Conservation (phyloP, 2,888 invertebrate genomes). For the Drosophila quinaria region DNA sequence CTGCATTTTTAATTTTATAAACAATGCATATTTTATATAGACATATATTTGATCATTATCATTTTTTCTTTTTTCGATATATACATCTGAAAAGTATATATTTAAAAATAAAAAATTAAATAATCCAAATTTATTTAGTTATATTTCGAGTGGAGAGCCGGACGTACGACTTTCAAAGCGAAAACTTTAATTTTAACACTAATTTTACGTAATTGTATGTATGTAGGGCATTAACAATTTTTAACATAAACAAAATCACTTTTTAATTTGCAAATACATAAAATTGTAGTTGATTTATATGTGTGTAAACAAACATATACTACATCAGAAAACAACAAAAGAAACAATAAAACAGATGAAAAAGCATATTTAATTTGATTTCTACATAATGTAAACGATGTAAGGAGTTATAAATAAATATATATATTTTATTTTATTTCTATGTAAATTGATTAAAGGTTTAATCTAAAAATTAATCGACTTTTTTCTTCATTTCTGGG, state of each 20-base stretch:
- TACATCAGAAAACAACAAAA: conserved; percentile 19
- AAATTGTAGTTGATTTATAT: conserved; percentile 38
- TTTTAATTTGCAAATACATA: conserved; percentile 53
- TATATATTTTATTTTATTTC: conserved; percentile 35
- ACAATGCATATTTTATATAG: conserved; percentile 21
- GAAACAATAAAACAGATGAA: background rate
- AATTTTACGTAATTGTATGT: conserved; percentile 38
- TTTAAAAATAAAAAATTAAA: conserved; percentile 4
- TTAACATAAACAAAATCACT: conserved; percentile 32
- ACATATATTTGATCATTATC: background rate
- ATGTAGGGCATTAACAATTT: conserved; percentile 22
- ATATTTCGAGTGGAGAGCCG: conserved; percentile 4
- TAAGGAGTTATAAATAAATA: conserved; percentile 18
- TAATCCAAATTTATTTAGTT: conserved; percentile 11
- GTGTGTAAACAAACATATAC: conserved; percentile 5
- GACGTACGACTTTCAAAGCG: conserved; percentile 32
- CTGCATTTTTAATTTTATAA: conserved; percentile 10
- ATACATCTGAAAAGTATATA: conserved; percentile 6
- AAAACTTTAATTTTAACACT: conserved; percentile 43
- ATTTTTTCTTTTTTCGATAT: background rate
- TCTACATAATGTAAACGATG: conserved; percentile 29
- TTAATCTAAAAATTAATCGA: conserved; percentile 23
- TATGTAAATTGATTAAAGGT: conserved; percentile 29
- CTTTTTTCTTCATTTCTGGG: conserved; percentile 11
- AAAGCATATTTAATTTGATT: conserved; percentile 31